Evolutionary conservation across 53 echinoderm and acorn worm species (phyloP).

Genomic region (Paracentrotus lividus): DNA sequence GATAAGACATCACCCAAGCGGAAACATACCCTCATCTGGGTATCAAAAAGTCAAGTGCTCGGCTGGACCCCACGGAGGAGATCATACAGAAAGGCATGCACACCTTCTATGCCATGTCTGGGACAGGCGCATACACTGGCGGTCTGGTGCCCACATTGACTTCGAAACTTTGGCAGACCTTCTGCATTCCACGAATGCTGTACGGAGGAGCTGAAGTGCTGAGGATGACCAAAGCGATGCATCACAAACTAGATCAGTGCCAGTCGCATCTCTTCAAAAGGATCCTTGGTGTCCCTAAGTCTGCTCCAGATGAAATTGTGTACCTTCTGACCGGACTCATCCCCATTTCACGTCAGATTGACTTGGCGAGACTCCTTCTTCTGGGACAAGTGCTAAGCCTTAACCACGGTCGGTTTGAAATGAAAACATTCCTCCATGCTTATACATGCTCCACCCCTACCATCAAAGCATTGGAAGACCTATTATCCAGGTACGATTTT

Average conservation of each 20-base stretch:
- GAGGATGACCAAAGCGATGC: neutral
- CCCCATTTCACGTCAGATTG: neutral
- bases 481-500: neutral
- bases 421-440: neutral
- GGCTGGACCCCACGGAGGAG: neutral
- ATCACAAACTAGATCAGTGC: neutral
- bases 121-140: neutral
- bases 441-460: neutral
- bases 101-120: neutral
- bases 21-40: neutral
- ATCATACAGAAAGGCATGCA: neutral
- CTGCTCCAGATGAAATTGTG: neutral
- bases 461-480: neutral
- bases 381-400: neutral
- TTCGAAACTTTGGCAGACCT: neutral
- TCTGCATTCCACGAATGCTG: conserved; percentile 23
- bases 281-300: neutral
- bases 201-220: neutral
- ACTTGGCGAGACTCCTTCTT: neutral
- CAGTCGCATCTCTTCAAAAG: conserved; percentile 20
- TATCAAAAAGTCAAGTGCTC: neutral
- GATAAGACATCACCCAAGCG: neutral
- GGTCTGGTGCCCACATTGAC: neutral
- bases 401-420: neutral
- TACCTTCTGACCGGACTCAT: conserved; percentile 6